Conservation (phyloP, 2,113 vertebrate genomes). For the Gobio gobio region DNA sequence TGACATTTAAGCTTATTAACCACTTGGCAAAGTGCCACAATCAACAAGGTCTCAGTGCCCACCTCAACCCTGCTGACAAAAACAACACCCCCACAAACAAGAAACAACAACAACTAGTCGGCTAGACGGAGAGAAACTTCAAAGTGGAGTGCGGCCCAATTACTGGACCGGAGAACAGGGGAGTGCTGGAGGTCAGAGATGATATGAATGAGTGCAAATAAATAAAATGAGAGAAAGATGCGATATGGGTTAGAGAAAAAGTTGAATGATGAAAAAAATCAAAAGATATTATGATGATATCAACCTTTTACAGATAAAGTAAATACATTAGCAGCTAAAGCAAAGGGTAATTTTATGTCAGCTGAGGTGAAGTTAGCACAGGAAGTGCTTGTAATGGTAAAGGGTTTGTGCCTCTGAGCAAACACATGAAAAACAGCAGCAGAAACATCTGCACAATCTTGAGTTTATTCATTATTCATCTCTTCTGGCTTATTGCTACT, state of each 20-base stretch:
- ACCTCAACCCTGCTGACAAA: slow-evolving; percentile 37
- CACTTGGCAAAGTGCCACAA: slow-evolving; percentile 47
- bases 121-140: slow-evolving; percentile 33
- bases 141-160: slow-evolving; percentile 35
- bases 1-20: slow-evolving; percentile 63
- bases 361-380: slow-evolving; percentile 8
- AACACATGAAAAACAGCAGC: not conserved
- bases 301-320: not conserved
- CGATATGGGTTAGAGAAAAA: not conserved
- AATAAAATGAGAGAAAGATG: not conserved
- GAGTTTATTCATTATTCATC: slow-evolving; percentile 53
- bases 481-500: slow-evolving; percentile 38
- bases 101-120: slow-evolving; percentile 10
- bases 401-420: not conserved
- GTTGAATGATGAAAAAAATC: no score
- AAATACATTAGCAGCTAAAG: not conserved
- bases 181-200: not conserved
- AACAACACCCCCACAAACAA: slow-evolving; percentile 14
- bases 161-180: slow-evolving; percentile 33
- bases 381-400: not conserved
- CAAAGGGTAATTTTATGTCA: not conserved
- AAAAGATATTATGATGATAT: not conserved
- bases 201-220: not conserved
- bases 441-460: slow-evolving; percentile 11
- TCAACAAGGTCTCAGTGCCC: slow-evolving; percentile 30